Conservation (phyloP, 92 coral and sea anemone genomes). For the Paramuricea clavata region DNA sequence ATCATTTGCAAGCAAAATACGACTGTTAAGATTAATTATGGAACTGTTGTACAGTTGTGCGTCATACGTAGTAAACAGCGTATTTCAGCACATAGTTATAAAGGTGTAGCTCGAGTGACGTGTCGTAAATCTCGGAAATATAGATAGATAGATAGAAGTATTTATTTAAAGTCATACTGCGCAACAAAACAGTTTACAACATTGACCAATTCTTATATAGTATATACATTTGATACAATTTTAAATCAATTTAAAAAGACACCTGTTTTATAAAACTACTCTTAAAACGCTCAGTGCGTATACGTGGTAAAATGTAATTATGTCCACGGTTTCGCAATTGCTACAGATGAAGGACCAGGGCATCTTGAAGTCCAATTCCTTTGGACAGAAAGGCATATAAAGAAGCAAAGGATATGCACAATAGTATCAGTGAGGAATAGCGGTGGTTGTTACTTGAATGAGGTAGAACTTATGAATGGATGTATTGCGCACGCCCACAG, state of each 20-base stretch:
- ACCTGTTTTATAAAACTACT: too few relatives aligned
- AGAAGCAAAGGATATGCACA: slow-evolving; percentile 61
- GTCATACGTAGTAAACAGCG: slow-evolving; percentile 27
- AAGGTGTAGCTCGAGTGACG: slow-evolving; percentile 65
- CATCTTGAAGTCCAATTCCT: slow-evolving; percentile 73
- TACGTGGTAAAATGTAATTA: too few relatives aligned
- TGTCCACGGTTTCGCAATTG: too few relatives aligned
- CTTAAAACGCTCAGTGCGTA: too few relatives aligned
- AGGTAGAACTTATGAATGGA: slow-evolving; percentile 77
- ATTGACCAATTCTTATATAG: too few relatives aligned
- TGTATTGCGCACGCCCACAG: slow-evolving; percentile 64
- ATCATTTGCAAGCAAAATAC: not conserved
- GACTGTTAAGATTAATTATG: slow-evolving; percentile 12
- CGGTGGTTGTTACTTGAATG: slow-evolving; percentile 72
- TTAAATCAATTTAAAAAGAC: too few relatives aligned
- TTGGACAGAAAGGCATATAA: slow-evolving; percentile 74
- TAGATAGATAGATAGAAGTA: too few relatives aligned
- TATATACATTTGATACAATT: too few relatives aligned
- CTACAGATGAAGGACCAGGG: slow-evolving; percentile 77
- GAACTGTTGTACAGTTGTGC: slow-evolving; percentile 23
- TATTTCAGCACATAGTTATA: slow-evolving; percentile 41
- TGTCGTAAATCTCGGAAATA: slow-evolving; percentile 67
- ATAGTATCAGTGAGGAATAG: slow-evolving; percentile 72
- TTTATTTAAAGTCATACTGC: too few relatives aligned
- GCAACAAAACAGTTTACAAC: too few relatives aligned